Evolutionary conservation across 1,140 invertebrate species (phyloP).

Genomic region (Gonioctena quinquepunctata): DNA sequence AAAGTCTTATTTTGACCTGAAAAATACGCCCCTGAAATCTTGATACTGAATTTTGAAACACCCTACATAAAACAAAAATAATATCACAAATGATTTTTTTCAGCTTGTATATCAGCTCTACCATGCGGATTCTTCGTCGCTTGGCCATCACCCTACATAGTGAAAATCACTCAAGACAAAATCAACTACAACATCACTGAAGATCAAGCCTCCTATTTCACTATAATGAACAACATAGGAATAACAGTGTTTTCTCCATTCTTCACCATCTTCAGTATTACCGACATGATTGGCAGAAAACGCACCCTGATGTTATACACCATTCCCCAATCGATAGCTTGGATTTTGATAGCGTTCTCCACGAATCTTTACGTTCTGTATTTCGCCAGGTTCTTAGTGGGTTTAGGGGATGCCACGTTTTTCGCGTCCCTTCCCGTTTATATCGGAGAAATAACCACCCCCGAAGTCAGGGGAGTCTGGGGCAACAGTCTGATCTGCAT

Average conservation of each 20-base stretch:
- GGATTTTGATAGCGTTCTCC: slow-evolving; percentile 16
- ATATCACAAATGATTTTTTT: not conserved
- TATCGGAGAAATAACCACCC: slow-evolving; percentile 42
- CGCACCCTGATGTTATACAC: slow-evolving; percentile 10
- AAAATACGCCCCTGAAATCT: no score
- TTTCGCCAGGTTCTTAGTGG: slow-evolving; percentile 35
- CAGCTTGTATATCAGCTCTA: not conserved
- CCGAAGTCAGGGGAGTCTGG: slow-evolving; percentile 38
- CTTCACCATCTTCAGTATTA: not conserved
- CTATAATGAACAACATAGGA: not conserved
- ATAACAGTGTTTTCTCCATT: not conserved
- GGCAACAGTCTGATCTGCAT: slow-evolving; percentile 57
- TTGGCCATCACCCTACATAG: slow-evolving; percentile 21
- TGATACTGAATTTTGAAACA: no score
- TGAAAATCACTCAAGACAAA: slow-evolving; percentile 11
- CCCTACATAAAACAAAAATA: no score
- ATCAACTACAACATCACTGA: slow-evolving; percentile 15
- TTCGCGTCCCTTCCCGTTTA: slow-evolving; percentile 38
- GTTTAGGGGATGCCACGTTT: slow-evolving; percentile 34
- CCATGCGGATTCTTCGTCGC: slow-evolving; percentile 7
- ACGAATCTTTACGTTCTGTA: slow-evolving; percentile 50
- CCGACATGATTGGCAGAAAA: slow-evolving; percentile 41
- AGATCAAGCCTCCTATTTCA: slow-evolving; percentile 15
- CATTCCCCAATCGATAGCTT: slow-evolving; percentile 16
- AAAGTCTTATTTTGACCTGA: no score